Conservation (phyloP, 2,113 vertebrate species). For the Emberiza fucata region DNA sequence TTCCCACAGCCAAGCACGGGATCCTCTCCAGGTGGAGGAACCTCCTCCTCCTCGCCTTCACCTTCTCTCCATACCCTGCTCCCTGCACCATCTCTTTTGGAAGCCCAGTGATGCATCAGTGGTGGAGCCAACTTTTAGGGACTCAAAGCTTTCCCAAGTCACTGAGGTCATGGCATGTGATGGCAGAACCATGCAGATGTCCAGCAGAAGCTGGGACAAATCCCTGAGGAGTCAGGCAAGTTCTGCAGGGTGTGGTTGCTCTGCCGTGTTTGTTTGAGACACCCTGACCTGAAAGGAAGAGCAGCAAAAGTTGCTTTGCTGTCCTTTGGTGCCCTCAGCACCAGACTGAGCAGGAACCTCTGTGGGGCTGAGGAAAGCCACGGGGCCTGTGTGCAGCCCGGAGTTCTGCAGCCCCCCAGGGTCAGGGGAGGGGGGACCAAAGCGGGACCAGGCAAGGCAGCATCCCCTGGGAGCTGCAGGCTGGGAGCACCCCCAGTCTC, state of each 20-base stretch:
- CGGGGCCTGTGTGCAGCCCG: accelerated
- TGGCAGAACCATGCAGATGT: background rate
- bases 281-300: background rate
- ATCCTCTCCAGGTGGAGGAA: background rate
- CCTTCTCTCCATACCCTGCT: background rate
- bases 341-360: background rate
- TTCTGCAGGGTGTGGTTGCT: background rate
- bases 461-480: background rate
- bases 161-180: background rate
- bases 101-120: background rate
- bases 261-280: background rate
- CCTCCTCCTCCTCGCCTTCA: background rate
- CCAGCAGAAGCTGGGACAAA: background rate
- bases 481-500: background rate
- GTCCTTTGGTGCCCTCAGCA: background rate
- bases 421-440: background rate
- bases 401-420: background rate
- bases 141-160: background rate
- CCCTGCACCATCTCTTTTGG: background rate
- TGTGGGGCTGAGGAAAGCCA: background rate
- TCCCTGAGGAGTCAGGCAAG: background rate
- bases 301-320: background rate
- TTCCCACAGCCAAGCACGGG: background rate
- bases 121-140: background rate
- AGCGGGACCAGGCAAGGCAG: background rate